Conservation (phyloP, 2,888 invertebrate species). For the Drosophila nigricruria region DNA sequence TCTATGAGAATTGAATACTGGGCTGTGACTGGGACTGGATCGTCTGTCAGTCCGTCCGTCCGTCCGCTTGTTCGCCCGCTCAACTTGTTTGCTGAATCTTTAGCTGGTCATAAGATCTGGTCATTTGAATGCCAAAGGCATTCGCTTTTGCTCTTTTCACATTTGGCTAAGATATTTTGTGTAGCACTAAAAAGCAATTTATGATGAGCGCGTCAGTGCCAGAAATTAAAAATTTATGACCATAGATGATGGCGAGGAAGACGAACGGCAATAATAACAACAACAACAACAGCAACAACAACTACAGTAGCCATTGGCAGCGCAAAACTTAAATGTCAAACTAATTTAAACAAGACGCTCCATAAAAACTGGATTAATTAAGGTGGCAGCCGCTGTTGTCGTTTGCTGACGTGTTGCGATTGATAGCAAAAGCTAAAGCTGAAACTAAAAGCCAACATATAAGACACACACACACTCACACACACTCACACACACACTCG, state of each 20-base stretch:
- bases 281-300: conserved; percentile 8
- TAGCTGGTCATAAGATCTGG: conserved; percentile 47
- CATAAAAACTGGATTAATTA: conserved; percentile 80
- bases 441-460: neutral
- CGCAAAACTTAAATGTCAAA: conserved; percentile 75
- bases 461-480: conserved; percentile 1
- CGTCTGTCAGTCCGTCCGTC: neutral
- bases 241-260: conserved; percentile 39
- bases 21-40: conserved; percentile 15
- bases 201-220: conserved; percentile 66
- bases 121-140: conserved; percentile 79
- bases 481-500: neutral
- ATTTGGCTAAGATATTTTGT: conserved; percentile 42
- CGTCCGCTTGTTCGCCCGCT: conserved; percentile 42
- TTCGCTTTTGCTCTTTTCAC: conserved; percentile 57
- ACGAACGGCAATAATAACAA: conserved; percentile 10
- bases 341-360: conserved; percentile 73
- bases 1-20: conserved; percentile 2
- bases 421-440: neutral
- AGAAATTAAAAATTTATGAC: conserved; percentile 73
- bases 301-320: conserved; percentile 26
- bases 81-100: conserved; percentile 51
- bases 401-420: conserved; percentile 33
- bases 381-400: conserved; percentile 40
- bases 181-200: conserved; percentile 67